Percentiles rank a stretch among this genome's conserved stretches.
phyloP scores from a whole-genome alignment of 2,888 invertebrate genomes.

The Junonia oenone region DNA sequence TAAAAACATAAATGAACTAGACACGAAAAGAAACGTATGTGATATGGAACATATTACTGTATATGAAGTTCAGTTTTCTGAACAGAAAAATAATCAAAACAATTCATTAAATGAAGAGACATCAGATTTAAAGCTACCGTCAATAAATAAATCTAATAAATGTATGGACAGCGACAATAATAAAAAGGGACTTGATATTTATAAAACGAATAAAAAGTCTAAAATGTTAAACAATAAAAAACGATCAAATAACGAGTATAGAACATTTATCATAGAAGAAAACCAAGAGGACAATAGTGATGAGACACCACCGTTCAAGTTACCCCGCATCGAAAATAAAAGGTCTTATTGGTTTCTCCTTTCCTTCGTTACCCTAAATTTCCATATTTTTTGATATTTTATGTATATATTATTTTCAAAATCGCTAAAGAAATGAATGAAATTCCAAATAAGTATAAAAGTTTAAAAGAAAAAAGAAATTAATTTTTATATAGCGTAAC shows the following conservation, averaged over 20 bases:
- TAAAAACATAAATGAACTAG: slow-evolving; percentile 26
- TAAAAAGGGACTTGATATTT: slow-evolving; percentile 50
- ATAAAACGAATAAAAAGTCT: slow-evolving; percentile 49
- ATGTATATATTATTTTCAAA: not conserved
- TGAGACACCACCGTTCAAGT: slow-evolving; percentile 65
- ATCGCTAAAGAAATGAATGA: not conserved
- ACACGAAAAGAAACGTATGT: slow-evolving; percentile 42
- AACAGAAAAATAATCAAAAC: slow-evolving; percentile 34
- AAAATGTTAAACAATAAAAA: slow-evolving; percentile 53
- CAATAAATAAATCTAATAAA: slow-evolving; percentile 55
- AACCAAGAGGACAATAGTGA: slow-evolving; percentile 52
- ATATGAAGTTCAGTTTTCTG: slow-evolving; percentile 54
- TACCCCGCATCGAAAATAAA: slow-evolving; percentile 65
- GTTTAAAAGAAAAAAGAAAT: no score
- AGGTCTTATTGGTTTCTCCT: slow-evolving; percentile 43
- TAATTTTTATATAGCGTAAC: not conserved
- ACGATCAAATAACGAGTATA: slow-evolving; percentile 47
- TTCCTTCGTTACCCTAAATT: no score
- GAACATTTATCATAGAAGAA: slow-evolving; percentile 58
- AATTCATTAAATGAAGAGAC: slow-evolving; percentile 9
- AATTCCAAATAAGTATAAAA: no score
- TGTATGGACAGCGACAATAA: slow-evolving; percentile 40
- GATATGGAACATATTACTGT: slow-evolving; percentile 68
- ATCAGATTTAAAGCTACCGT: slow-evolving; percentile 52
- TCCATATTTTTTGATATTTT: not conserved